Evolutionary conservation across 2,888 invertebrate genomes (phyloP), one percentile per base, ranked within the genome.

Genomic region (Drosophila austrosaltans): DNA sequence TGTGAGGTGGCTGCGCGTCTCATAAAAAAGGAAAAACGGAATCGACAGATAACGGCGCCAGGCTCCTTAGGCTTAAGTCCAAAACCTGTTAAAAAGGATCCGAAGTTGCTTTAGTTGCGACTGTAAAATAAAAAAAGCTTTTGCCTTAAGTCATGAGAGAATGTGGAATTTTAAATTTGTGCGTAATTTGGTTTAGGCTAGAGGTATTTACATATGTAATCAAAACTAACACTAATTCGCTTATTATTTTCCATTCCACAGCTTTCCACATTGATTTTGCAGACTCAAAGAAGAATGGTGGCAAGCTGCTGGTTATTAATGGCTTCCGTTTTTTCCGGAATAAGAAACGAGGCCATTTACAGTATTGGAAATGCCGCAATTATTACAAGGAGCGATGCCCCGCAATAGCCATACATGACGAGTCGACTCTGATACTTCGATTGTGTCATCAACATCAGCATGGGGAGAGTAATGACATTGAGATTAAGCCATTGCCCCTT

Each of bases 361-460:
- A 93, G 76, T 93, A 93, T 69, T 92, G 93, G 93, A 93, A 93
- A 72, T 93, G 93, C 70, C 92, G 92, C 58, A 91, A 92, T 66
- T 93, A 93, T 66, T 93, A 93, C 62, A 93, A 93, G 72, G 92
- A 92, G 42, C 92, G 92, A 57, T 93, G 93, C 75, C 93, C 93
- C 6, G 91, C 93, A 10, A 92, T 93, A 59, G 92, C 92, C 0
- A 92, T 93, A 39, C 91, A 92, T 53, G 92, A 93, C 82, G 92
- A 93, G 62, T 89, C 86, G 7, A 90, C 91, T 5, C 76, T 90
- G 5, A 91, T 91, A 66, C 73, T 92, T 63, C 85, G 91, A 8
- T 76, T 92, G 10, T 92, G 92, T 44, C 92, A 93, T 76, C 91
- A 91, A 72, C 93, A 93, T 75, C 90, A 89, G 75, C 92, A 93